phyloP scores from a whole-genome alignment of 2,797 vertebrate genomes.

The Lepus oiostolus region DNA sequence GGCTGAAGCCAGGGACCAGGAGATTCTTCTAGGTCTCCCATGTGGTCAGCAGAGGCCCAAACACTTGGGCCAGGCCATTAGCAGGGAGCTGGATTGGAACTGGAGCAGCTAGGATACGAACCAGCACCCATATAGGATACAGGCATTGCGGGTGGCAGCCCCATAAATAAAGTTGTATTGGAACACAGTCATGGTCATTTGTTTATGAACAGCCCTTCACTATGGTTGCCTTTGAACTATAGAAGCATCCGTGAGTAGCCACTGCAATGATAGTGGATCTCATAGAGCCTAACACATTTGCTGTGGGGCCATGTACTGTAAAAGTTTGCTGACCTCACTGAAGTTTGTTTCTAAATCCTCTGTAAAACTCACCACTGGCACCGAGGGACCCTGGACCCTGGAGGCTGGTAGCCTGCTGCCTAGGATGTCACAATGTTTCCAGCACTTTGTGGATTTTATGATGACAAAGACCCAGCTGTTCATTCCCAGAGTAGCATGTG shows the following conservation, averaged over 20 bases:
- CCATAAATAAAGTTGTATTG: slow-evolving; percentile 49
- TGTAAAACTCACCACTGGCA: not conserved
- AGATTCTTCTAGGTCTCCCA: no score
- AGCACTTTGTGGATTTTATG: not conserved
- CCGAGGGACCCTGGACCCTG: fast-evolving
- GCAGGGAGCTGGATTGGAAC: no score
- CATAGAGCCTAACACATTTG: not conserved
- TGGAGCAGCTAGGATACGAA: no score
- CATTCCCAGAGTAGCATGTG: not conserved
- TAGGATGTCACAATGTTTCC: not conserved
- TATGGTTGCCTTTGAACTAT: not conserved
- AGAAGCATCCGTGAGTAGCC: not conserved
- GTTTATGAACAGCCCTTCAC: not conserved
- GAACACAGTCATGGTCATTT: not conserved
- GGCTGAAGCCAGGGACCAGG: no score
- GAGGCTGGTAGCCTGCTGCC: not conserved
- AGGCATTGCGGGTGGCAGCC: not conserved
- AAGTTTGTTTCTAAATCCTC: not conserved
- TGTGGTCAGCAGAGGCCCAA: no score
- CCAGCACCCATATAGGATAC: no score
- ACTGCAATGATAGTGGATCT: not conserved
- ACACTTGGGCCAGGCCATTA: no score
- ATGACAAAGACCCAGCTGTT: not conserved
- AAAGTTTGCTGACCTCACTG: not conserved
- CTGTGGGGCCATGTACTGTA: not conserved